A percentile compares a stretch with the other conserved stretches of the same genome.
These are phyloP conservation scores for Callopanchax toddi DNA, from an alignment of 2,113 vertebrate species.

Conservation along the genomic window DNA sequence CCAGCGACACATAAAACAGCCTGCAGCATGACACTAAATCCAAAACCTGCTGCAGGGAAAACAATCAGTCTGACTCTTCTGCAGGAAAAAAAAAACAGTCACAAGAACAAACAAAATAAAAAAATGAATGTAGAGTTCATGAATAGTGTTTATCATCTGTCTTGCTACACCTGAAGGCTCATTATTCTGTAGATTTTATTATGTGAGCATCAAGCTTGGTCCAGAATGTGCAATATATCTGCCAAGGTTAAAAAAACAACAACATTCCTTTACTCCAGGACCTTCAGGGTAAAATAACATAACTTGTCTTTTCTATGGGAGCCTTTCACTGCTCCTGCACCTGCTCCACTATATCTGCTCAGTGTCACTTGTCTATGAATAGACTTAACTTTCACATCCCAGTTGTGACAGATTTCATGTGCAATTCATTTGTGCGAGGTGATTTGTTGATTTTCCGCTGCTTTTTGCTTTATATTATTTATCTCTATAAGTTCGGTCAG, in stretches of 20 bases:
- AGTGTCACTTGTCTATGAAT: slow-evolving; percentile 10
- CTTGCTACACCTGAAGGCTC: slow-evolving; percentile 6
- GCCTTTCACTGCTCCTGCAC: not conserved
- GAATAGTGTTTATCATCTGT: slow-evolving; percentile 18
- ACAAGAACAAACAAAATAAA: not conserved
- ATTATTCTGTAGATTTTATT: slow-evolving; percentile 4
- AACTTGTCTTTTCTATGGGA: slow-evolving; percentile 15
- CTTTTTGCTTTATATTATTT: not conserved
- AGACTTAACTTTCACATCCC: not conserved
- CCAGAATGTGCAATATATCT: slow-evolving; percentile 4
- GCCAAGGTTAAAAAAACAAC: slow-evolving; percentile 12
- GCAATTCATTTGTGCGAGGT: not conserved
- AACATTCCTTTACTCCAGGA: not conserved
- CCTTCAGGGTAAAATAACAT: slow-evolving; percentile 17
- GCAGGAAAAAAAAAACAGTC: not conserved
- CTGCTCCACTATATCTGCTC: slow-evolving; percentile 8
- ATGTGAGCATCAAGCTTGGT: slow-evolving; percentile 5
- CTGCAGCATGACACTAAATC: slow-evolving; percentile 3
- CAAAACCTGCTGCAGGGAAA: not conserved
- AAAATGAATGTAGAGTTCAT: slow-evolving; percentile 3
- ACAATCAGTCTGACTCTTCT: slow-evolving; percentile 4
- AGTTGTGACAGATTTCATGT: not conserved
- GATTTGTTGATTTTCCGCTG: not conserved
- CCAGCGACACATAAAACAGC: not conserved
- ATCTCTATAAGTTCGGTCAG: not conserved